phyloP scores from a whole-genome alignment of 2,888 invertebrate genomes.

The Drosophila mulleri region DNA sequence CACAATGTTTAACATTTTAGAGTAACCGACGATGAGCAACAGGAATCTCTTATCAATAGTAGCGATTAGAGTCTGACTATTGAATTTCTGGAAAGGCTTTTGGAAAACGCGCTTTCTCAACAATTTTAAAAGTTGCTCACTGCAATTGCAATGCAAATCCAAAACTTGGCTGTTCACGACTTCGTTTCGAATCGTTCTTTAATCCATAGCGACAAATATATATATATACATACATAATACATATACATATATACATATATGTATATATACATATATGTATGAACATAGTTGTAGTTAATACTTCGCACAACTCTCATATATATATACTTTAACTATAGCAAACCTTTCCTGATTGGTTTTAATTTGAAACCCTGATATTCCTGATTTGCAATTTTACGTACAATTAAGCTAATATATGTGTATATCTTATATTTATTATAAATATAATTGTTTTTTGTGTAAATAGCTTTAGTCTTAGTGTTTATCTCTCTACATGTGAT shows the following conservation, averaged over 20 bases:
- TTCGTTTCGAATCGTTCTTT: conserved; percentile 82
- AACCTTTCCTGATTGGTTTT: conserved; percentile 39
- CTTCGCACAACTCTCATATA: conserved; percentile 50
- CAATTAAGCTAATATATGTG: conserved; percentile 47
- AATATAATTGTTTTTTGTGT: conserved; percentile 47
- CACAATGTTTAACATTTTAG: conserved; percentile 50
- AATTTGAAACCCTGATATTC: conserved; percentile 36
- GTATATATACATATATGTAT: conserved; percentile 22
- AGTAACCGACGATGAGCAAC: conserved; percentile 88
- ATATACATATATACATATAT: background rate
- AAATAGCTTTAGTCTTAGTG: conserved; percentile 66
- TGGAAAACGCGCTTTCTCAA: conserved; percentile 56
- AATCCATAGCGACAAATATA: conserved; percentile 54
- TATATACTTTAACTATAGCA: conserved; percentile 20
- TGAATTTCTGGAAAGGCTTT: conserved; percentile 44
- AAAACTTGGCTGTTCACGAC: conserved; percentile 80
- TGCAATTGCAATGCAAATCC: conserved; percentile 77
- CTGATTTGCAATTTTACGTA: conserved; percentile 68
- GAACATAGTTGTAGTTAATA: conserved; percentile 45
- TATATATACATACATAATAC: conserved; percentile 12
- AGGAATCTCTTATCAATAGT: conserved; percentile 87
- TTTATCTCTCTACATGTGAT: conserved; percentile 71
- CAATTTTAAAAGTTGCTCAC: conserved; percentile 59
- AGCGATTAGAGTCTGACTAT: conserved; percentile 63
- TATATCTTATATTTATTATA: conserved; percentile 24